Evolutionary conservation across 2,113 vertebrate species (phyloP).

Genomic region (Pontoporia blainvillei): DNA sequence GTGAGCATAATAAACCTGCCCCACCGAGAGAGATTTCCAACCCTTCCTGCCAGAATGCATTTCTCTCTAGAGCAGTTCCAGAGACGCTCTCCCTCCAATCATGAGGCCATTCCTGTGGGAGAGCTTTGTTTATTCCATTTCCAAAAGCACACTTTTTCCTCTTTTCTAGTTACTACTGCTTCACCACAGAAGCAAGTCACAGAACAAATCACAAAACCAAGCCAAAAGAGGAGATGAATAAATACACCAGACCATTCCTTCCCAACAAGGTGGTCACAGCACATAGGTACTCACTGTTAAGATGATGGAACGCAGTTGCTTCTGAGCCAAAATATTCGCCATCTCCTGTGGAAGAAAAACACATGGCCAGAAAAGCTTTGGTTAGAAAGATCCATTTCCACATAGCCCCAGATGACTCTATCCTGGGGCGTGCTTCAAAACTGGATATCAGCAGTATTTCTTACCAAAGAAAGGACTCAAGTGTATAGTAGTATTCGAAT

Average conservation of each 20-base stretch:
- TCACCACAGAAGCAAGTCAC: neutral
- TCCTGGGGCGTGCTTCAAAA: neutral
- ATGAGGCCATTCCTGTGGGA: neutral
- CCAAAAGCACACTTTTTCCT: neutral
- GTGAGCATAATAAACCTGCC: neutral
- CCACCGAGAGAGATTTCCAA: neutral
- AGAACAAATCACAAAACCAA: neutral
- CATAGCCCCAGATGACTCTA: too few relatives aligned
- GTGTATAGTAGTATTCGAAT: neutral
- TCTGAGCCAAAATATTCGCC: conserved; percentile 97
- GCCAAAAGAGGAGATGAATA: neutral
- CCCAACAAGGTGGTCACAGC: neutral
- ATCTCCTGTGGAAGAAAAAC: conserved; percentile 88
- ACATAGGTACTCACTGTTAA: conserved; percentile 88
- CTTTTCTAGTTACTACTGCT: neutral
- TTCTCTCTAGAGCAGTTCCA: neutral
- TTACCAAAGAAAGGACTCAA: neutral
- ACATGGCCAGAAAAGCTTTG: neutral
- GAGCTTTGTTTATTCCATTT: neutral
- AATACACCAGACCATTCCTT: neutral
- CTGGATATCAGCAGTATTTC: conserved; percentile 52
- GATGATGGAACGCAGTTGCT: conserved; percentile 96
- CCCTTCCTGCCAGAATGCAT: too few relatives aligned
- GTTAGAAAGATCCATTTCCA: neutral
- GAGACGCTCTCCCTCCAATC: neutral